Evolutionary conservation across 2,888 invertebrate genomes (phyloP), one percentile per base, ranked within the genome.

Genomic region (Orthosia gracilis): DNA sequence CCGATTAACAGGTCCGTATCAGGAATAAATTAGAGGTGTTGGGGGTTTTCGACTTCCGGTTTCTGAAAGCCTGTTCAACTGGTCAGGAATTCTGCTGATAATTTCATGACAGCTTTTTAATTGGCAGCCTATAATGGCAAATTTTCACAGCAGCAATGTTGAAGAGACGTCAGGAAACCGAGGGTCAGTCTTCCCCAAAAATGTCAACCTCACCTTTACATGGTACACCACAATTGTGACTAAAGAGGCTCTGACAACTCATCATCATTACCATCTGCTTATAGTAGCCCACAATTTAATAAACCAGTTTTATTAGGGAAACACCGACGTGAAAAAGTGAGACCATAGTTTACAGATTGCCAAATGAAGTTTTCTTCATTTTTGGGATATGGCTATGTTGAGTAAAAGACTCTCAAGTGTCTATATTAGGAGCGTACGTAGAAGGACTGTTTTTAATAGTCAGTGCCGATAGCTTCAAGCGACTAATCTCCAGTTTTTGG

Each of bases 1-100:
- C 81, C 80, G 73, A 83, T 83, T 67, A 80, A 73, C 74, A 75
- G 73, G 76, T 81, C 81, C 81, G 79, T 73, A 69, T 76, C 52
- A 66, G 81, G 82, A 73, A 31, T 57, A 49, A 45, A 59, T 64
- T 7, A n/a, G 78, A 49, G 73, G 59, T 78, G 62, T 66, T 65
- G 76, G 7, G 0, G 12, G 23, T 1, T n/a, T 47, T 31, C 49
- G 31, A 23, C 50, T 15, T 4, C 26, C 52, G 3, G 47, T 67
- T 66, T 73, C 15, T 47, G 9, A n/a, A 50, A 55, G 50, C 15
- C 70, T 59, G 11, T 9, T 69, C 7, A 47, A 73, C n/a, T n/a
- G 4, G 4, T n/a, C 3, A 31, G 11, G 11, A 15, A 18, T 31
- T 31, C 7, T 31, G 31, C 31, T 26, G 26, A 26, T 26, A 26